Percentiles rank a stretch among this genome's conserved stretches.
Conservation (phyloP, 2,888 invertebrate genomes). For the Heteromyza rotundicornis region DNA sequence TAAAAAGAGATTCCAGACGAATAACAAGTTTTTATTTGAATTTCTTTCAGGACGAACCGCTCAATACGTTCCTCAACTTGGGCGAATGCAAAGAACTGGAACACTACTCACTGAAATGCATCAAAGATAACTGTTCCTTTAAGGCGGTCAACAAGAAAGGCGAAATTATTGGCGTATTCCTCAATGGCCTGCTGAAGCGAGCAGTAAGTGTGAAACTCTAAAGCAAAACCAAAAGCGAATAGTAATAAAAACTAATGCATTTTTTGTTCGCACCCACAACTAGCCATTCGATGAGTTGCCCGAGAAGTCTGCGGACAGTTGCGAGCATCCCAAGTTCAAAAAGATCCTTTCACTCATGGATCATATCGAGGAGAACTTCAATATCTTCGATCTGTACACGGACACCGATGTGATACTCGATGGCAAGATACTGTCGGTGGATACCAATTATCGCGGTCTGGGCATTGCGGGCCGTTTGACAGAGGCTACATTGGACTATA, state of each 20-base stretch:
- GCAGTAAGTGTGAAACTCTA: slow-evolving; percentile 43
- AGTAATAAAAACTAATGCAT: not conserved
- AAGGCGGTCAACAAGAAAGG: slow-evolving; percentile 66
- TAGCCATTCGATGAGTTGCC: slow-evolving; percentile 33
- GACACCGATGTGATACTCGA: slow-evolving; percentile 57
- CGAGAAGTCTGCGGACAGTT: slow-evolving; percentile 47
- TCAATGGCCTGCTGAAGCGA: slow-evolving; percentile 64
- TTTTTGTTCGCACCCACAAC: not conserved
- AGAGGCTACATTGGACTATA: slow-evolving; percentile 55
- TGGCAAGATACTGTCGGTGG: slow-evolving; percentile 61
- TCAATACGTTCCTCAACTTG: slow-evolving; percentile 58
- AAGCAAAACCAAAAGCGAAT: too few relatives aligned
- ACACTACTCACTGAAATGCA: slow-evolving; percentile 64
- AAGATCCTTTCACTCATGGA: slow-evolving; percentile 65
- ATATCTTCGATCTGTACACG: slow-evolving; percentile 63
- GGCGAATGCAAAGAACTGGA: slow-evolving; percentile 65
- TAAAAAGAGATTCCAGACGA: too few relatives aligned
- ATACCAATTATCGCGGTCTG: slow-evolving; percentile 58
- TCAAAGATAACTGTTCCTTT: slow-evolving; percentile 66
- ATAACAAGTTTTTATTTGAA: too few relatives aligned
- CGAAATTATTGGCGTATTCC: slow-evolving; percentile 65
- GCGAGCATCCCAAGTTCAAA: slow-evolving; percentile 65
- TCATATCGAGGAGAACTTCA: slow-evolving; percentile 63
- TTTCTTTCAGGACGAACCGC: slow-evolving; percentile 59
- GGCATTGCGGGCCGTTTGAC: slow-evolving; percentile 61